A percentile compares a stretch with the other conserved stretches of the same genome.
These are phyloP conservation scores for Hemiscyllium ocellatum DNA, from an alignment of 2,113 vertebrate genomes.

Conservation along the genomic window DNA sequence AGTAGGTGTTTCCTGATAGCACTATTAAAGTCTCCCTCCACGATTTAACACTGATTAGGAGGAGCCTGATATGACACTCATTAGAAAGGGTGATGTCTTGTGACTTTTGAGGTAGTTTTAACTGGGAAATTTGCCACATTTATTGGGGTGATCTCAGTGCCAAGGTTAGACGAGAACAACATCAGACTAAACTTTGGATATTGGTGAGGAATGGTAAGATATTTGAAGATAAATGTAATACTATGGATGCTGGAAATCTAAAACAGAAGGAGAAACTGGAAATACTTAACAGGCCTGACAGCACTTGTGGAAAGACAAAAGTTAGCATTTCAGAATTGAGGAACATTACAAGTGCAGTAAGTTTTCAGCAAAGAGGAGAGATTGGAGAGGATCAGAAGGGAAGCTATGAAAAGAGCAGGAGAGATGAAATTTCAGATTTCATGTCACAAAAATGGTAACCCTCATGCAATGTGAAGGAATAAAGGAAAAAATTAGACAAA, in stretches of 20 bases:
- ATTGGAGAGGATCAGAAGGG: too few relatives aligned
- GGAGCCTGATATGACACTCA: background rate
- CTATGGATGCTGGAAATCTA: background rate
- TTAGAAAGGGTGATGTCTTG: background rate
- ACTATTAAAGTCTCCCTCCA: background rate
- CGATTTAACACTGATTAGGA: background rate
- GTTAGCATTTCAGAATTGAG: background rate
- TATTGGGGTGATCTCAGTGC: background rate
- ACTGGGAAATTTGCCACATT: background rate
- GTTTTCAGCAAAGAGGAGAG: too few relatives aligned
- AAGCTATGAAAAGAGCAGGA: too few relatives aligned
- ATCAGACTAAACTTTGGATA: background rate
- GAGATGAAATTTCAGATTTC: too few relatives aligned
- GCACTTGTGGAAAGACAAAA: too few relatives aligned
- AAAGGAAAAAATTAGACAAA: too few relatives aligned
- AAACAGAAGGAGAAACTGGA: background rate
- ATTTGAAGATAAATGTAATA: background rate
- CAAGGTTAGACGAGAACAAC: background rate
- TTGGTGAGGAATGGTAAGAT: background rate
- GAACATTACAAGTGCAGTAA: too few relatives aligned
- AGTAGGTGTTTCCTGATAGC: background rate
- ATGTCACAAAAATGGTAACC: too few relatives aligned
- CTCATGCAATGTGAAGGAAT: too few relatives aligned
- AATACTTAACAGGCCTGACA: too few relatives aligned
- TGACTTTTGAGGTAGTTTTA: background rate